Base-by-base conservation (phyloP, 2,797 vertebrate species). In the Poeciliopsis turneri region DNA sequence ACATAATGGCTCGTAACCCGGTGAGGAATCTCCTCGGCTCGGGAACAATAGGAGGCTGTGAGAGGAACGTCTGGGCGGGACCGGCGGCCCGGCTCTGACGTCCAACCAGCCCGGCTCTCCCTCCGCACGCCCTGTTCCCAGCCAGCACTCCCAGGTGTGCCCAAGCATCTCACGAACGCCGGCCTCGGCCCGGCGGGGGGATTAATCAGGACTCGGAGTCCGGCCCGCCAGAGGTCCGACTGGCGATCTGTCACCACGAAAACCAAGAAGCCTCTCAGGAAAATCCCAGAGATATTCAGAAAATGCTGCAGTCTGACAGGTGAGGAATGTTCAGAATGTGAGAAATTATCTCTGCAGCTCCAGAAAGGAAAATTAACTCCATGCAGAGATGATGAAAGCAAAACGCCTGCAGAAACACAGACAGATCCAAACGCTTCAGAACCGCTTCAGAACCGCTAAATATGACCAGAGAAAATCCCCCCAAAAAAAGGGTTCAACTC, bases 1-100 rank as follows among this genome's bases (percentile, higher is more conserved):
- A 94, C 91, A 95, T 94, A 95, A 95, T 94, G 82, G 91, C 82
- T 82, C 93, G 92, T 94, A 93, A 89, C 90, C 81, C 70, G 13
- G 78, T 73, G 3, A 94, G 94, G 92, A 95, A 94, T 95, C 94
- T 95, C 92, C 88, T 88, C 80, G 18, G 86, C 93, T 87, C 82
- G 33, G 77, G 64, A 95, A 96, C 95, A 96, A 95, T 95, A 85
- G 93, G 77, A 81, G 61, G 79, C n/a, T 79, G 72, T 46, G 84
- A 30, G 39, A 78, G 87, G 85, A 90, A 84, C 86, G 81, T 84
- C 88, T 82, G 91, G 91, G 93, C 25, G 89, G 88, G 86, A 85
- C 76, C 8, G 39, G 7, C 39, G 83, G 83, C 82, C 87, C 87
- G 66, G 13, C 53, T 86, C 86, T 93, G 92, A 94, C 90, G 91